Conservation (phyloP, 2,888 invertebrate species). For the Ypsolopha scabrella region DNA sequence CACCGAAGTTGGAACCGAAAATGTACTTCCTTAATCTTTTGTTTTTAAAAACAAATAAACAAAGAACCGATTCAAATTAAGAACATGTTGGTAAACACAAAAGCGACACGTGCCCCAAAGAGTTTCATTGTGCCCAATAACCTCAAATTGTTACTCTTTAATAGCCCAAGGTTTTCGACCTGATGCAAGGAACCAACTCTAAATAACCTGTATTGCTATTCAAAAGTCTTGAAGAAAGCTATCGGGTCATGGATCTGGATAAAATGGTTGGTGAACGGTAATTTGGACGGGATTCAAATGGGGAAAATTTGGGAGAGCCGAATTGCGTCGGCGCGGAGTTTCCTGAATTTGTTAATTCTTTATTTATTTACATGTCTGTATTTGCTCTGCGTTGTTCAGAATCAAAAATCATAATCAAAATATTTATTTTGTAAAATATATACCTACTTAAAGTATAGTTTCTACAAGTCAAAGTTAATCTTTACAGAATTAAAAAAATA, state of each 20-base stretch:
- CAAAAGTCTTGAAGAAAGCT: not conserved
- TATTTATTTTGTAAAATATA: too few relatives aligned
- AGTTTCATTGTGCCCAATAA: constrained; percentile 3
- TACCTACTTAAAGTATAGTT: too few relatives aligned
- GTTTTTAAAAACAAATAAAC: not conserved
- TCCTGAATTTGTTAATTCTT: too few relatives aligned
- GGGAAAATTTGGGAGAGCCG: not conserved
- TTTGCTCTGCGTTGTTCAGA: too few relatives aligned
- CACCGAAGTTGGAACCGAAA: too few relatives aligned
- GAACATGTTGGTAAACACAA: constrained; percentile 13
- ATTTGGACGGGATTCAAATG: not conserved
- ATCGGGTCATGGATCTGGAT: not conserved
- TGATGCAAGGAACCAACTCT: not conserved
- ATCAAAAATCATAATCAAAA: too few relatives aligned
- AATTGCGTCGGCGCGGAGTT: too few relatives aligned
- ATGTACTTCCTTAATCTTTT: too few relatives aligned
- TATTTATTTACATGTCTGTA: too few relatives aligned
- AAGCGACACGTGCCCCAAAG: constrained; percentile 10
- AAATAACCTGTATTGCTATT: not conserved
- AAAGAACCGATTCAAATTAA: not conserved
- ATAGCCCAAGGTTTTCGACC: constrained; percentile 10
- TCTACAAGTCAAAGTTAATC: too few relatives aligned
- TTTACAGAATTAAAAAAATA: too few relatives aligned
- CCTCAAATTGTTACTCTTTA: constrained; percentile 7
- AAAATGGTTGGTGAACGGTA: not conserved